phyloP scores from a whole-genome alignment of 2,888 invertebrate species.

The Pimpla rufipes region DNA sequence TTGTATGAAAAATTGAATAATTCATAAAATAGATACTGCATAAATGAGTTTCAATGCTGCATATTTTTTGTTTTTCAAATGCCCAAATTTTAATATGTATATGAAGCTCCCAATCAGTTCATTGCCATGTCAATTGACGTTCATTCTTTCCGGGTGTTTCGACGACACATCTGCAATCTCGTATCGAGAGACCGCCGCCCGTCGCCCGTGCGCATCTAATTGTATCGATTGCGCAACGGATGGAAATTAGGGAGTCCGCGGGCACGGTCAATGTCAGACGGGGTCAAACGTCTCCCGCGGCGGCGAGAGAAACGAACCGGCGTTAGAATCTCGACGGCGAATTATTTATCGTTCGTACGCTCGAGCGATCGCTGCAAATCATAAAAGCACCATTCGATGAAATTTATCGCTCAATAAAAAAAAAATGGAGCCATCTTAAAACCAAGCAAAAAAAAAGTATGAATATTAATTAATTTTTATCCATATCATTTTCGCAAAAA shows the following conservation, averaged over 20 bases:
- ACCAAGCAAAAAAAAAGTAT: no score
- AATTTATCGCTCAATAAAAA: neutral
- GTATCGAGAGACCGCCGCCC: conserved; percentile 5
- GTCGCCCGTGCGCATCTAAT: conserved; percentile 71
- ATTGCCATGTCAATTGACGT: neutral
- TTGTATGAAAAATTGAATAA: no score
- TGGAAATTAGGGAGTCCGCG: conserved; percentile 76
- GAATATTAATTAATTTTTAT: no score
- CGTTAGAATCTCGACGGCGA: neutral
- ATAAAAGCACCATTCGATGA: neutral
- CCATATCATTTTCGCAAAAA: no score
- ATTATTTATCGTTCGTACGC: neutral
- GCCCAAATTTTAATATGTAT: neutral
- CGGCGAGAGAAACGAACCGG: conserved; percentile 6
- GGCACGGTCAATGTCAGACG: conserved; percentile 73
- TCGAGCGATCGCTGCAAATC: neutral
- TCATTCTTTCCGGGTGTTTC: neutral
- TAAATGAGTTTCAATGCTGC: no score
- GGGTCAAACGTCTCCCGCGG: conserved; percentile 71
- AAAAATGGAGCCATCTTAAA: neutral
- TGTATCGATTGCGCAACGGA: conserved; percentile 78
- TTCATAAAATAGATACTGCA: no score
- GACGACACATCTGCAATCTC: conserved; percentile 13
- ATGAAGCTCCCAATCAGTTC: neutral
- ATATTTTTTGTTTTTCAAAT: neutral